Evolutionary conservation across 2,797 vertebrate genomes (phyloP), one percentile per base, ranked within the genome.

Genomic region (Hafferia zeledoni): DNA sequence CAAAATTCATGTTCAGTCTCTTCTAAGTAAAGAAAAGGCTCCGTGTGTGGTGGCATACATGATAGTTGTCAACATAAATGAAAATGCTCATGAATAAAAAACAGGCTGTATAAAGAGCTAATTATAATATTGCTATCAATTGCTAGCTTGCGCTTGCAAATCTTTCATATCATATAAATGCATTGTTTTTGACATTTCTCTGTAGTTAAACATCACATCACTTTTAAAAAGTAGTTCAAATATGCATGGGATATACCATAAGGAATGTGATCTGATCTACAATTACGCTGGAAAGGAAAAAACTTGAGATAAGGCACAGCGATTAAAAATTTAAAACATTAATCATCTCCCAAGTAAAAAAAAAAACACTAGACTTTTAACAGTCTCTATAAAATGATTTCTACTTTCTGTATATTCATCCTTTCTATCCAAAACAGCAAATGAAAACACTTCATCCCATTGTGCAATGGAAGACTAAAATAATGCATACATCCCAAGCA

Each of bases 71-170:
- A 97, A 96, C 95, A 90, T 96, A 97, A 96, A 94, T 89, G 94
- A 96, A 96, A 96, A 96, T 94, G 92, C 95, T 96, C 94, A 96
- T 96, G 95, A 96, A 95, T 97, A 96, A 93, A 95, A 97, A 94
- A 11, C 89, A 95, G 84, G 87, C 83, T 93, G 87, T 86, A 95
- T 65, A 96, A 95, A 96, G 94, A 96, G 91, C 92, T 97, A 97
- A 97, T 97, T 97, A 97, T 77, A 96, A 96, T 97, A 97, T 96
- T 93, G 92, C 83, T 97, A 96, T 97, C 95, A 96, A 92, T 84
- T 95, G 94, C 92, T 94, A 88, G 87, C 94, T 96, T 90, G 77
- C 2, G 1, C 92, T 94, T 95, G 77, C 76, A 94, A 92, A 96
- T 96, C 89, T 93, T 96, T 88, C 84, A 67, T 92, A 96, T 94